Evolutionary conservation across 2,888 invertebrate genomes (phyloP).

Genomic region (Dascillus cervinus): DNA sequence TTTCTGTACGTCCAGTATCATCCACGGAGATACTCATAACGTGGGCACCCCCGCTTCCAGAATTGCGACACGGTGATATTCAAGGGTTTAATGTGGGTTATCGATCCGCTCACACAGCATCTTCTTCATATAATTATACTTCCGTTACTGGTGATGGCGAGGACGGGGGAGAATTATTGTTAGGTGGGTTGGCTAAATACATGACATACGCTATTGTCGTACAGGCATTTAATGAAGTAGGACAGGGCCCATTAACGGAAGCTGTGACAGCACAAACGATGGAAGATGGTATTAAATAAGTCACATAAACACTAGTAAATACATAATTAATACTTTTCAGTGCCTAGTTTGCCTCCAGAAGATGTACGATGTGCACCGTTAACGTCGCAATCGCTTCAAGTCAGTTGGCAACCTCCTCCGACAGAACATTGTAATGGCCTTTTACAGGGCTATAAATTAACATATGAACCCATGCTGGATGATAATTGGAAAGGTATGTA

Average conservation of each 20-base stretch:
- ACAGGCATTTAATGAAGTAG: slow-evolving; percentile 68
- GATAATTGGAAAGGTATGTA: slow-evolving; percentile 44
- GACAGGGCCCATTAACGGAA: slow-evolving; percentile 63
- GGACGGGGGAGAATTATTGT: slow-evolving; percentile 55
- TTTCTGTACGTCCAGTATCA: slow-evolving; percentile 61
- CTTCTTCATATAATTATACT: slow-evolving; percentile 58
- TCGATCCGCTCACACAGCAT: slow-evolving; percentile 46
- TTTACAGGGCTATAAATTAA: slow-evolving; percentile 66
- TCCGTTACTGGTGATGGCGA: slow-evolving; percentile 62
- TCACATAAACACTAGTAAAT: background rate
- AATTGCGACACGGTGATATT: slow-evolving; percentile 61
- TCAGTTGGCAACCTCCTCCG: slow-evolving; percentile 74
- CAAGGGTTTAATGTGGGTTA: slow-evolving; percentile 69
- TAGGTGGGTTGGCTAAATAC: slow-evolving; percentile 58
- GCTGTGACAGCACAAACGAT: slow-evolving; percentile 61
- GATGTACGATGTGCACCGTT: slow-evolving; percentile 68
- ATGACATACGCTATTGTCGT: slow-evolving; percentile 62
- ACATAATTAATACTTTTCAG: slow-evolving; percentile 42
- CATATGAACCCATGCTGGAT: slow-evolving; percentile 58
- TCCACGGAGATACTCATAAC: slow-evolving; percentile 67
- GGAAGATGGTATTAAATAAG: slow-evolving; percentile 56
- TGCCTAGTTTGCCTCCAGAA: slow-evolving; percentile 71
- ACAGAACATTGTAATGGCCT: slow-evolving; percentile 66
- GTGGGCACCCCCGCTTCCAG: slow-evolving; percentile 64
- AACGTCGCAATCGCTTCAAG: slow-evolving; percentile 67